These are phyloP conservation scores for Glossophaga mutica DNA, from an alignment of 2,797 vertebrate genomes.

Conservation along the genomic window DNA sequence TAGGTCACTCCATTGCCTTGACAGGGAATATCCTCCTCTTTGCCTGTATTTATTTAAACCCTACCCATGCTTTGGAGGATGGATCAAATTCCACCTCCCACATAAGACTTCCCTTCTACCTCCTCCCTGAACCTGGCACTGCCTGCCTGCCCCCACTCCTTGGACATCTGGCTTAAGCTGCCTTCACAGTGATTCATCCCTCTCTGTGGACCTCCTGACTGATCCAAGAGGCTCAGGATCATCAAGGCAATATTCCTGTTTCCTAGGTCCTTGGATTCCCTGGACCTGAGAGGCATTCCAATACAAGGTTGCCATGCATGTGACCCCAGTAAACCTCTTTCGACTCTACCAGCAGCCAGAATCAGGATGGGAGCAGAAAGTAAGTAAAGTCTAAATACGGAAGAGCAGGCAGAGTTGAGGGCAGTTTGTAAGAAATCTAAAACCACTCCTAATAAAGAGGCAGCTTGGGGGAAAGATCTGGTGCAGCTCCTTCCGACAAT, in stretches of 20 bases:
- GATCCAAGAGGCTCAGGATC: neutral
- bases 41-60: conserved; percentile 43
- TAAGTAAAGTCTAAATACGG: neutral
- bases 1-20: neutral
- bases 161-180: neutral
- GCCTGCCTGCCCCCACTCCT: neutral
- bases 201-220: neutral
- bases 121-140: neutral
- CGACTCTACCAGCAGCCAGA: neutral
- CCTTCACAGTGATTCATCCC: neutral
- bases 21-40: neutral
- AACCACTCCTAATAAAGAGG: neutral
- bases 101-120: conserved; percentile 1
- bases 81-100: conserved; percentile 61
- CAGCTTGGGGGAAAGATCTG: neutral
- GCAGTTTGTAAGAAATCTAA: neutral
- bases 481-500: neutral
- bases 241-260: neutral
- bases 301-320: neutral
- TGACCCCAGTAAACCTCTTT: neutral
- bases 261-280: neutral
- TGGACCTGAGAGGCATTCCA: neutral
- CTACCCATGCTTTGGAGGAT: conserved; percentile 22
- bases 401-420: neutral
- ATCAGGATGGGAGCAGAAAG: neutral